phyloP scores from a whole-genome alignment of 2,797 vertebrate genomes.

The Natrix natrix region DNA sequence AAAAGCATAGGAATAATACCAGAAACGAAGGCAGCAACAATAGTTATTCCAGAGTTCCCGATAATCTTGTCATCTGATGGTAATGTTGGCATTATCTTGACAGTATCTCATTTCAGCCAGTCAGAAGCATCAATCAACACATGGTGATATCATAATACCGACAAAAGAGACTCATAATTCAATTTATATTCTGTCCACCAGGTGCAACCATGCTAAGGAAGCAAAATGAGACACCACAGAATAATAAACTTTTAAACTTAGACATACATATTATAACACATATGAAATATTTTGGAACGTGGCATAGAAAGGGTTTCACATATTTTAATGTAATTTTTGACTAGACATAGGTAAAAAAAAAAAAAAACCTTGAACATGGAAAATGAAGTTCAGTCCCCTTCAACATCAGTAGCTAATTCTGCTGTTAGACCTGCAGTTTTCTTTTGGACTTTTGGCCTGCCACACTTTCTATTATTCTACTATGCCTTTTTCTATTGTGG shows the following conservation, averaged over 20 bases:
- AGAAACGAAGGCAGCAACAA: not conserved
- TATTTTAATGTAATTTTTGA: not conserved
- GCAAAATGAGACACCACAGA: not conserved
- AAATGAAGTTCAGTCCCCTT: not conserved
- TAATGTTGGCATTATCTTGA: not conserved
- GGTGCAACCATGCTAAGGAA: not conserved
- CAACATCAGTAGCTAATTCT: not conserved
- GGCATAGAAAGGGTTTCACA: not conserved
- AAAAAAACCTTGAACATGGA: not conserved
- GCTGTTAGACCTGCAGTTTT: too few relatives aligned
- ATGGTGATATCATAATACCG: not conserved
- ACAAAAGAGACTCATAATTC: not conserved
- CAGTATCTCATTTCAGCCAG: not conserved
- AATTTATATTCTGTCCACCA: not conserved
- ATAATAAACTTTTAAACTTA: not conserved
- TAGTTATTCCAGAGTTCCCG: not conserved
- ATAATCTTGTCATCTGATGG: not conserved
- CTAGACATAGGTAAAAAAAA: not conserved
- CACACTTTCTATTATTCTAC: too few relatives aligned
- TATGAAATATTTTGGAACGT: not conserved
- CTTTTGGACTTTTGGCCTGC: too few relatives aligned
- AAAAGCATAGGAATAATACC: not conserved
- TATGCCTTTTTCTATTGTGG: too few relatives aligned
- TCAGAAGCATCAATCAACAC: not conserved
- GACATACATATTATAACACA: not conserved